phyloP scores from a whole-genome alignment of 2,797 vertebrate species.

The Lycodopsis pacificus region DNA sequence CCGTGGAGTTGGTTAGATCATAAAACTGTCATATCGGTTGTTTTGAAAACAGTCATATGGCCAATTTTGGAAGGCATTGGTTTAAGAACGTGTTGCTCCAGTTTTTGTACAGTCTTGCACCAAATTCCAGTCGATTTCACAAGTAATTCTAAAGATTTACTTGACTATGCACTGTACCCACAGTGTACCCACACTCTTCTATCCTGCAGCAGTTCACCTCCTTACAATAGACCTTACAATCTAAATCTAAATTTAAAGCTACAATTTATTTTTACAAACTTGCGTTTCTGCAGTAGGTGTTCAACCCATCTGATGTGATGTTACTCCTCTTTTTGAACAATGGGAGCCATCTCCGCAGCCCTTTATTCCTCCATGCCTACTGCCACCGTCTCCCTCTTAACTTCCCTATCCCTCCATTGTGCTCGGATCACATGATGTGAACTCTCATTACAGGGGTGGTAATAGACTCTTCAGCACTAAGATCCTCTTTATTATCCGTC shows the following conservation, averaged over 20 bases:
- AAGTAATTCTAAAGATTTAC: neutral
- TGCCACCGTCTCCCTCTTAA: constrained; percentile 26
- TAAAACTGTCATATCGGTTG: neutral
- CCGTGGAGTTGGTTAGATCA: neutral
- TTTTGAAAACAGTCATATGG: neutral
- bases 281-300: neutral
- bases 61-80: neutral
- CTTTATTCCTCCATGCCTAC: constrained; percentile 18
- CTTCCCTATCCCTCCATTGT: constrained; percentile 61
- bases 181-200: neutral
- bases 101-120: neutral
- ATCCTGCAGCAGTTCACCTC: constrained; percentile 1
- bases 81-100: neutral
- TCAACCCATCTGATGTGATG: neutral
- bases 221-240: neutral
- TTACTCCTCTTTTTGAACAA: constrained; percentile 24
- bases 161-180: neutral
- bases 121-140: neutral
- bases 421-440: constrained; percentile 59
- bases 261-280: neutral
- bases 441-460: constrained; percentile 74
- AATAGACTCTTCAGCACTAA: constrained; percentile 71
- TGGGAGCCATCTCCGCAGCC: neutral
- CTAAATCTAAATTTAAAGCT: no score
- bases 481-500: constrained; percentile 79